Base-by-base conservation (phyloP, 1,140 invertebrate species). In the Sitodiplosis mosellana region DNA sequence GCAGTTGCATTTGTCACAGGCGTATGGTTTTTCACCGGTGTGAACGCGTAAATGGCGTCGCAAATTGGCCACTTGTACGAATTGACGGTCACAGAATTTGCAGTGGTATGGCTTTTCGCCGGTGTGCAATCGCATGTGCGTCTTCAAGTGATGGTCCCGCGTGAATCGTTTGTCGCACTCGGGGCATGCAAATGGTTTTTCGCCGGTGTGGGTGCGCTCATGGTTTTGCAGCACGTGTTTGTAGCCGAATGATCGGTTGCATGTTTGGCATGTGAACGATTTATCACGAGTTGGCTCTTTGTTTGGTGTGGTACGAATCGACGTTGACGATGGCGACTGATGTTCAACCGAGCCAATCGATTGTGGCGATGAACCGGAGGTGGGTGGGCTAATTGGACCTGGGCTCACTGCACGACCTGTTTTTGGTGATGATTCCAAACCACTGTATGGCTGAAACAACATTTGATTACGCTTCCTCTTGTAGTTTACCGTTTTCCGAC, bases 161-260 rank as follows among this genome's bases (percentile, higher is more conserved):
- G 92, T 96, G 61, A 97, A 97, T 52, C 87, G 76, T 62, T 95
- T 91, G 54, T 91, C 81, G 63, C 93, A 98, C 63, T 89, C 81
- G 6, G 79, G 80, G 60, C 93, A 98, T 59, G 93, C 85, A 68
- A 96, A 96, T 0, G 93, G 93, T 57, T 95, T 93, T 59, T 93
- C 89, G 0, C 93, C 92, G 0, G 92, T 96, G 63, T 97, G 93
- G 0, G 91, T 97, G 45, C 92, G 77, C 53, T 94, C 88, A 63
- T 97, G 92, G 59, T 97, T 98, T 60, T 93, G 88, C 17, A 93
- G 68, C 2, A 94, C 89, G 64, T 94, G 89, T 59, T 94, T 94
- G 69, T 94, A 93, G 7, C 87, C 88, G 57, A 93, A 94, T 1
- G 80, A 83, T 47, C 84, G 76, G 37, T 79, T 80, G 65, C 89